Conservation (phyloP, 2,797 vertebrate species). For the Esox lucius region DNA sequence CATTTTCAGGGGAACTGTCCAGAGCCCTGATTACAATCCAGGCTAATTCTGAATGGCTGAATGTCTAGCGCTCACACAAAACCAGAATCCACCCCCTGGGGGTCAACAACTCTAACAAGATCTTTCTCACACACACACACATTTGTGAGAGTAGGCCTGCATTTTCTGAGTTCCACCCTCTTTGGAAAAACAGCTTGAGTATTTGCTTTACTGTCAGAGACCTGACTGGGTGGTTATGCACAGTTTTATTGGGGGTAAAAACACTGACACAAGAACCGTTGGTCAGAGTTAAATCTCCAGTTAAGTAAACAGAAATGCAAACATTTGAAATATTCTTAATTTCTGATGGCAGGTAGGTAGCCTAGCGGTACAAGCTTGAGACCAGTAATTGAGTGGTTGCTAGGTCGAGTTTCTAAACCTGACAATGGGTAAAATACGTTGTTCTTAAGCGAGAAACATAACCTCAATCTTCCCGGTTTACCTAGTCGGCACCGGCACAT, state of each 20-base stretch:
- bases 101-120: not conserved
- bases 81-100: not conserved
- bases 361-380: too few species aligned
- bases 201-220: constrained; percentile 50
- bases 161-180: not conserved
- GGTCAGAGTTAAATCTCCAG: not conserved
- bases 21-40: not conserved
- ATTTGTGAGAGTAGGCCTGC: constrained; percentile 11
- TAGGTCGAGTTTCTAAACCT: too few species aligned
- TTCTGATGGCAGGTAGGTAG: too few species aligned
- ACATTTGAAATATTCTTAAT: too few species aligned
- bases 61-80: not conserved
- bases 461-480: too few species aligned
- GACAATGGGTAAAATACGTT: too few species aligned
- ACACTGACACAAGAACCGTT: constrained; percentile 24
- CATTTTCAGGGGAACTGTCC: not conserved
- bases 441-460: too few species aligned
- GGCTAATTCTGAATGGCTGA: not conserved
- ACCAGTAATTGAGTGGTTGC: too few species aligned
- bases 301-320: not conserved
- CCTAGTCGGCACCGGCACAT: too few species aligned
- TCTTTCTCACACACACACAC: not conserved
- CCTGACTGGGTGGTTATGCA: constrained; percentile 25
- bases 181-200: not conserved
- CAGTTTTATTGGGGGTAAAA: constrained; percentile 31